A percentile compares a stretch with the other conserved stretches of the same genome.
Conservation (phyloP, 2,797 vertebrate species). For the Hapalemur alaotrensis region DNA sequence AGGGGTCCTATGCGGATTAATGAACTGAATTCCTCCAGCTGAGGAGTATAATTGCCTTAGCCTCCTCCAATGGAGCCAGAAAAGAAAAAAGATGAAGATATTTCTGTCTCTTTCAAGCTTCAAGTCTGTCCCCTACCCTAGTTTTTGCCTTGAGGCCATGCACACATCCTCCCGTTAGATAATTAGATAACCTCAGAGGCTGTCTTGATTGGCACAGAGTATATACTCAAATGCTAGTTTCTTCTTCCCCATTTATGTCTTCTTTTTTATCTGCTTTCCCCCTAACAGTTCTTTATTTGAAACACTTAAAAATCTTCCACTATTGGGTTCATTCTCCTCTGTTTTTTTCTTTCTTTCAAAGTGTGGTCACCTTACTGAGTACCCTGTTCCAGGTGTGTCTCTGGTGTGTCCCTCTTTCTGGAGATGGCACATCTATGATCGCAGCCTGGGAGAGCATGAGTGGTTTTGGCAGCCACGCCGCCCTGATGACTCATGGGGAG, state of each 20-base stretch:
- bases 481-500: background rate
- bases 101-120: background rate
- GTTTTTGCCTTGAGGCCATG: background rate
- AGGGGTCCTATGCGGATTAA: background rate
- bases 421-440: background rate
- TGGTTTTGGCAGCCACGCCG: fast-evolving
- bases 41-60: background rate
- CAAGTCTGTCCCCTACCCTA: background rate
- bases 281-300: background rate
- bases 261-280: background rate
- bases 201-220: background rate
- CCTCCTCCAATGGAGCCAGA: background rate
- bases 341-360: background rate
- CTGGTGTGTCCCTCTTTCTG: fast-evolving
- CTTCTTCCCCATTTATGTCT: background rate
- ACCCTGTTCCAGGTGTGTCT: background rate
- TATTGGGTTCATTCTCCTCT: background rate
- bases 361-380: background rate
- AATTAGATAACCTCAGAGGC: background rate
- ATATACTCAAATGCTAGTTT: background rate
- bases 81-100: background rate
- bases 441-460: background rate
- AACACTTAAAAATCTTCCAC: background rate
- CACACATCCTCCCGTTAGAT: background rate
- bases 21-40: background rate